A percentile compares a stretch with the other conserved stretches of the same genome.
These are phyloP conservation scores for Alauda arvensis DNA, from an alignment of 2,797 vertebrate genomes.

Conservation along the genomic window DNA sequence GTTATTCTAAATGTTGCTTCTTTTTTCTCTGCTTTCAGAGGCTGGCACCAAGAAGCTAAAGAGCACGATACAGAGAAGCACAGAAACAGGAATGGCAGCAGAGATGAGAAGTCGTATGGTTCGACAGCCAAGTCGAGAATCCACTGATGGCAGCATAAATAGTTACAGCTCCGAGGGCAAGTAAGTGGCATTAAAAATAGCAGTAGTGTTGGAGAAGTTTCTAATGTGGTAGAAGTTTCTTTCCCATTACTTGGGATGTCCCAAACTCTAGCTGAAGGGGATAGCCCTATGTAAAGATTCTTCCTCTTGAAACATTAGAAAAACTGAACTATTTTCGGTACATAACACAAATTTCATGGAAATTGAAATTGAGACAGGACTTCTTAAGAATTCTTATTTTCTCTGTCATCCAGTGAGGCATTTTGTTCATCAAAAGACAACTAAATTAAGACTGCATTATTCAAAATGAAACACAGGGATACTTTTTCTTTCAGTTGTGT, in stretches of 20 bases:
- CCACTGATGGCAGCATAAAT: conserved; percentile 94
- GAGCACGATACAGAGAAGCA: conserved; percentile 94
- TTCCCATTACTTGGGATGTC: not conserved
- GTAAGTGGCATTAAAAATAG: conserved; percentile 74
- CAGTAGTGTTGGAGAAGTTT: not conserved
- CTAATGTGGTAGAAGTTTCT: not conserved
- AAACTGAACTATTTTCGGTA: not conserved
- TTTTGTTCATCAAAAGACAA: not conserved
- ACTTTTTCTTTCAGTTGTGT: not conserved
- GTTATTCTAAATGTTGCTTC: not conserved
- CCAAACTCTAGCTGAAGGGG: not conserved
- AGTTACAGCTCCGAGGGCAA: conserved; percentile 97
- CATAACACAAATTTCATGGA: not conserved
- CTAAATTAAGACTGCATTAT: not conserved
- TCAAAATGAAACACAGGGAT: not conserved
- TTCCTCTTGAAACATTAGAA: not conserved
- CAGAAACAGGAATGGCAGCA: conserved; percentile 95
- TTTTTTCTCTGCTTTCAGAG: conserved; percentile 72
- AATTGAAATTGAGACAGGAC: not conserved
- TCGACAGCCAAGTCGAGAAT: conserved; percentile 92
- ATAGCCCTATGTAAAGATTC: not conserved
- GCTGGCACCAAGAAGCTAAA: conserved; percentile 92
- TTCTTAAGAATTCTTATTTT: not conserved
- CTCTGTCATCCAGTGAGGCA: not conserved
- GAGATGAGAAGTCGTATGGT: conserved; percentile 92